Conservation (phyloP, 2,888 invertebrate species). For the Amorpha juglandis region DNA sequence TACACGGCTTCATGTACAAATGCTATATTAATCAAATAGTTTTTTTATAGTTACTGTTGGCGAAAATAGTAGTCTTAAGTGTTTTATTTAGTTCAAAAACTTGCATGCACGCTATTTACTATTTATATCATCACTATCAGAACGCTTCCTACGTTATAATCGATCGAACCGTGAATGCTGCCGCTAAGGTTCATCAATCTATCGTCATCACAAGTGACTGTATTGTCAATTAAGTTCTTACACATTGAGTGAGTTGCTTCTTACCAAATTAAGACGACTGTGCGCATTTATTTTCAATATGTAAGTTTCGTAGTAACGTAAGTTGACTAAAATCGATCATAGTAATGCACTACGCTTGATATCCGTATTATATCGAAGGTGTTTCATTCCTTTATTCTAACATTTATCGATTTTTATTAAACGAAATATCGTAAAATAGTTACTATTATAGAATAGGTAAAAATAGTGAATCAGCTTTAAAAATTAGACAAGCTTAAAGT, state of each 20-base stretch:
- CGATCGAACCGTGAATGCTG: neutral
- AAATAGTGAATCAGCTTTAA: slow-evolving; percentile 48
- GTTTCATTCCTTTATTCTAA: slow-evolving; percentile 22
- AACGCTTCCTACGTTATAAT: slow-evolving; percentile 20
- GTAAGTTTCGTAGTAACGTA: slow-evolving; percentile 32
- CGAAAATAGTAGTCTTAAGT: neutral
- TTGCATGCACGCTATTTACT: slow-evolving; percentile 14
- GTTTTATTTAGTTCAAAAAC: neutral
- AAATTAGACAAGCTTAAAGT: slow-evolving; percentile 44
- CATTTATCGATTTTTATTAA: slow-evolving; percentile 21
- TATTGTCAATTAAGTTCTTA: slow-evolving; percentile 14
- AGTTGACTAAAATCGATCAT: neutral
- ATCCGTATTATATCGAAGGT: slow-evolving; percentile 21
- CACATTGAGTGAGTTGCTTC: slow-evolving; percentile 24
- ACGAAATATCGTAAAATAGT: slow-evolving; percentile 40
- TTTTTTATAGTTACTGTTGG: neutral
- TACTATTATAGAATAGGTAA: slow-evolving; percentile 49
- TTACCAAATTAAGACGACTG: slow-evolving; percentile 34
- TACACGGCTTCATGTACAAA: slow-evolving; percentile 8
- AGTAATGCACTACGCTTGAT: slow-evolving; percentile 18
- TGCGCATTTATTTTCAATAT: slow-evolving; percentile 42
- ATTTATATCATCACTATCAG: slow-evolving; percentile 21
- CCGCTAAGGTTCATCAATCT: neutral
- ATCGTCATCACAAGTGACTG: slow-evolving; percentile 4
- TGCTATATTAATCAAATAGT: neutral